These are phyloP conservation scores for Epirrhoe alternata DNA, from an alignment of 2,888 invertebrate species.

Conservation along the genomic window DNA sequence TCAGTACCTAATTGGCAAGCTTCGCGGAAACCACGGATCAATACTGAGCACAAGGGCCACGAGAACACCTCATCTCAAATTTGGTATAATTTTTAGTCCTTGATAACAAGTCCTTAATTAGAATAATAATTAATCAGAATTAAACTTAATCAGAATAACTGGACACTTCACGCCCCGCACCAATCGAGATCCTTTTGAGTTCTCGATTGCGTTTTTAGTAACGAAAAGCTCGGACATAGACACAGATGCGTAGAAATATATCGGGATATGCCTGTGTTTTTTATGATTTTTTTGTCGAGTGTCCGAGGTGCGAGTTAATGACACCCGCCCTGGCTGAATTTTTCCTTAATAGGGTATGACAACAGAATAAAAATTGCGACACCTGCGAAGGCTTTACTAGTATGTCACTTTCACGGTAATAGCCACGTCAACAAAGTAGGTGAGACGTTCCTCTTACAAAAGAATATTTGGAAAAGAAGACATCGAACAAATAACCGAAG, in stretches of 20 bases:
- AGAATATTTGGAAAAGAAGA: constrained; percentile 38
- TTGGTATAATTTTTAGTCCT: constrained; percentile 18
- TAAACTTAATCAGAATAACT: constrained; percentile 13
- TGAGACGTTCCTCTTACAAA: constrained; percentile 31
- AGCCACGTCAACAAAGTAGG: constrained; percentile 37
- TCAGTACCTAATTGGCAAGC: constrained; percentile 34
- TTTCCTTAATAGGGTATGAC: constrained; percentile 29
- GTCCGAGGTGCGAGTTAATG: too few species aligned
- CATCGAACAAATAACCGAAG: constrained; percentile 40
- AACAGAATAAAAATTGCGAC: constrained; percentile 33
- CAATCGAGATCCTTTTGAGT: too few species aligned
- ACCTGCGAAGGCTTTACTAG: constrained; percentile 40
- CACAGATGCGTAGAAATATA: too few species aligned
- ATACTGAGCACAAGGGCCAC: constrained; percentile 20
- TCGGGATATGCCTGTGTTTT: too few species aligned
- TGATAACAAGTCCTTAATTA: constrained; percentile 13
- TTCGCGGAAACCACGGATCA: constrained; percentile 24
- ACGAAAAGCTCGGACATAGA: too few species aligned
- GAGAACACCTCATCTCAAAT: constrained; percentile 23
- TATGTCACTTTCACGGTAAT: constrained; percentile 41
- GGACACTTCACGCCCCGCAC: too few species aligned
- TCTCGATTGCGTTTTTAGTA: too few species aligned
- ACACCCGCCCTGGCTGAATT: constrained; percentile 3
- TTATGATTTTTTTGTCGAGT: too few species aligned
- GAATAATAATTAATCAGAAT: constrained; percentile 17